phyloP scores from a whole-genome alignment of 2,888 invertebrate genomes.

The Stenichneumon culpator region DNA sequence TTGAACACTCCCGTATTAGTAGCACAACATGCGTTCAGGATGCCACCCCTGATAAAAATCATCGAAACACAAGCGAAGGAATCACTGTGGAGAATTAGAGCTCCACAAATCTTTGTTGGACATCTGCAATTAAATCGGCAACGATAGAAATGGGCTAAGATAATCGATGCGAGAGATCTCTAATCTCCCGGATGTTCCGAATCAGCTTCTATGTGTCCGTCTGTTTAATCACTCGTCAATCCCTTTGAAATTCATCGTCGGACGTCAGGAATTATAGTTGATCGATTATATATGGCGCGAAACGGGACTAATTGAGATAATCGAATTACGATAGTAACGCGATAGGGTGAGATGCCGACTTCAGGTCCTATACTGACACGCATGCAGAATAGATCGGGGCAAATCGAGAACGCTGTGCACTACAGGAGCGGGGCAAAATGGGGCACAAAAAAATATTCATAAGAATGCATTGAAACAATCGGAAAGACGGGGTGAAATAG shows the following conservation, averaged over 20 bases:
- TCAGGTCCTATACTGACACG: neutral
- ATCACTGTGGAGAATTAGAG: neutral
- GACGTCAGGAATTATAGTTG: constrained; percentile 19
- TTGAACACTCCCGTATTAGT: no score
- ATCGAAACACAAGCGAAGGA: neutral
- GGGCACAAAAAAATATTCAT: no score
- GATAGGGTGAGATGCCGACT: neutral
- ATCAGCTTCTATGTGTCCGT: neutral
- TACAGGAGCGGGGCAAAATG: no score
- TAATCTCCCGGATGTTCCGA: neutral
- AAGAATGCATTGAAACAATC: no score
- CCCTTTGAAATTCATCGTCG: constrained; percentile 27
- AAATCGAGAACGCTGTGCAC: no score
- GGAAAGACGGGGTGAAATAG: no score
- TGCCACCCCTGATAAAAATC: neutral
- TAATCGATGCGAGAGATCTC: neutral
- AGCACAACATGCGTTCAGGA: no score
- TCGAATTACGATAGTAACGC: constrained; percentile 14
- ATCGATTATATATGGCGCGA: constrained; percentile 36
- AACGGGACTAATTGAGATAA: constrained; percentile 42
- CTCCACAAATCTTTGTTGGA: neutral
- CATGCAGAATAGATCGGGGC: no score
- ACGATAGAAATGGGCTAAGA: neutral
- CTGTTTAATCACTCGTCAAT: constrained; percentile 29
- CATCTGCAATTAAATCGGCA: constrained; percentile 21